A percentile compares a stretch with the other conserved stretches of the same genome.
Conservation (phyloP, 2,888 invertebrate genomes). For the Allacma fusca region DNA sequence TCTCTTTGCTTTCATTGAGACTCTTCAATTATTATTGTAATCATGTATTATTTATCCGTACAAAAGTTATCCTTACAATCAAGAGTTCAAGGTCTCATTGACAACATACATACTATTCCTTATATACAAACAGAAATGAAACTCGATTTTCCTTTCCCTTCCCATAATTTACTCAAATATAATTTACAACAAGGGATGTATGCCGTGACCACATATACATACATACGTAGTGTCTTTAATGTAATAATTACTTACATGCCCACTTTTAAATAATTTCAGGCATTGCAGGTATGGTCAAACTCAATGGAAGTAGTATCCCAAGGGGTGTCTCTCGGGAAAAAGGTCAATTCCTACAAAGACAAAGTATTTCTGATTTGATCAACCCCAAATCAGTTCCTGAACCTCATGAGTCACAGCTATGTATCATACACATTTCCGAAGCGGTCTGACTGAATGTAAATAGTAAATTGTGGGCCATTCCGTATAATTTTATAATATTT, state of each 20-base stretch:
- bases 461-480: too few species aligned
- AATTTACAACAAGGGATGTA: too few species aligned
- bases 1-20: background rate
- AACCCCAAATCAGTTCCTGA: background rate
- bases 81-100: background rate
- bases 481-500: too few species aligned
- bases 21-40: too few species aligned
- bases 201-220: too few species aligned
- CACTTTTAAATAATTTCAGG: slow-evolving; percentile 8
- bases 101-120: too few species aligned
- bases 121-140: slow-evolving; percentile 7
- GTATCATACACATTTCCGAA: too few species aligned
- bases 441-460: too few species aligned
- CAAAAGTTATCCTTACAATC: too few species aligned
- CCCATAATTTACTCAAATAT: background rate
- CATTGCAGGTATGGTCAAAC: slow-evolving; percentile 51
- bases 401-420: background rate
- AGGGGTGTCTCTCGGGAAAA: slow-evolving; percentile 44
- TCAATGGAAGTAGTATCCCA: slow-evolving; percentile 49
- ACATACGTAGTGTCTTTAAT: too few species aligned
- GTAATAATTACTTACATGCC: background rate
- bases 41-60: too few species aligned
- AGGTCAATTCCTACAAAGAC: slow-evolving; percentile 35
- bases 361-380: slow-evolving; percentile 34
- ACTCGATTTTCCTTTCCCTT: background rate